Conservation (phyloP, 1,140 invertebrate genomes). For the Apis laboriosa region DNA sequence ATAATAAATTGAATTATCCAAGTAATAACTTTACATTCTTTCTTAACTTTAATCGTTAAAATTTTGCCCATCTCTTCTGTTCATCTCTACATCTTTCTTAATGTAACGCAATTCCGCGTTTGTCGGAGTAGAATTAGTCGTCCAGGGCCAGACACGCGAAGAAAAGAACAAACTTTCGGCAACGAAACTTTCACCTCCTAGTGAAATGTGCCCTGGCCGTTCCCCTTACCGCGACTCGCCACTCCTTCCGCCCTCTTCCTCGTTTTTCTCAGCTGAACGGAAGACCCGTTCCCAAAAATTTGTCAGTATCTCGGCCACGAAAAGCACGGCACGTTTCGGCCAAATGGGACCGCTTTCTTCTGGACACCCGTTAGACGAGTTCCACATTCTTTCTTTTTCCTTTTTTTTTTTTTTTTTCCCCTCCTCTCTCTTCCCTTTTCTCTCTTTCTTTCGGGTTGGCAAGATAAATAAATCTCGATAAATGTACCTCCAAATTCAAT, state of each 20-base stretch:
- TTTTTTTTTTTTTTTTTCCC: background rate
- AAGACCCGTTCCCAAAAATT: conserved; percentile 25
- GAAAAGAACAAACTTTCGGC: conserved; percentile 62
- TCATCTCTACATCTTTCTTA: too few relatives aligned
- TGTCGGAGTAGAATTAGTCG: conserved; percentile 5
- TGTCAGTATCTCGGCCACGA: conserved; percentile 35
- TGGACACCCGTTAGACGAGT: conserved; percentile 37
- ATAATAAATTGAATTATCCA: too few relatives aligned
- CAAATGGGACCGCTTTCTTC: conserved; percentile 49
- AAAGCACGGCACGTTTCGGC: conserved; percentile 24
- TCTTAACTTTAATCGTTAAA: too few relatives aligned
- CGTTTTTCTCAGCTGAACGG: background rate
- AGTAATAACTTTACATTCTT: too few relatives aligned
- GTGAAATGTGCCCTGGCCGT: conserved; percentile 53
- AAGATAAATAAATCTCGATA: background rate
- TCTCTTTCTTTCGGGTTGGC: background rate
- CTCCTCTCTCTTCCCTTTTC: too few relatives aligned
- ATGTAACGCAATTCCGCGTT: background rate
- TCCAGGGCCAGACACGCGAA: conserved; percentile 39
- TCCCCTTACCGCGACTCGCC: conserved; percentile 6
- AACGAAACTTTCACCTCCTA: conserved; percentile 64
- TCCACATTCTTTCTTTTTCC: background rate
- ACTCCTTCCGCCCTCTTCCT: conserved; percentile 11
- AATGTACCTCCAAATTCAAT: too few relatives aligned
- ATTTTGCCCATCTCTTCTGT: too few relatives aligned